Conservation (phyloP, 1,140 invertebrate genomes). For the Coenobita brevimanus region DNA sequence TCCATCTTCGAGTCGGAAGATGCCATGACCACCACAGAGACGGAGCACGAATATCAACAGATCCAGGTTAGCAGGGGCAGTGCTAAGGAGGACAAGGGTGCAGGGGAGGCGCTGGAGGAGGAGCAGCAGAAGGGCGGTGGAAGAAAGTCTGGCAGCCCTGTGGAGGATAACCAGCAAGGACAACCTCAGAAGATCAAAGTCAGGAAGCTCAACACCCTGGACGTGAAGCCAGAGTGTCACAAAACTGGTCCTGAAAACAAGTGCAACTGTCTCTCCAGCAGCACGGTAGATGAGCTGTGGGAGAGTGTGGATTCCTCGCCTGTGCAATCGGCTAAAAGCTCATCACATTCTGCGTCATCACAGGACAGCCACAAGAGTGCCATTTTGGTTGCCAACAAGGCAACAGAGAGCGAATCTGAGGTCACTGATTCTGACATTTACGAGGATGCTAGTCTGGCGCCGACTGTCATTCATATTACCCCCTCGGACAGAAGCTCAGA, state of each 20-base stretch:
- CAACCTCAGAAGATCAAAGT: neutral
- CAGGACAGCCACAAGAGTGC: constrained; percentile 52
- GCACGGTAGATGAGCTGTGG: neutral
- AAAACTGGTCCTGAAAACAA: neutral
- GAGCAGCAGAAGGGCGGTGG: no score
- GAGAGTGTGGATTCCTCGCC: neutral
- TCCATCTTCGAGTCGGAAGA: no score
- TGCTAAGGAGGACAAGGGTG: no score
- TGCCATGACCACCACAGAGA: no score
- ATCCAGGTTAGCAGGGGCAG: no score
- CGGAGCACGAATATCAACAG: no score
- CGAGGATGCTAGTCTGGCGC: constrained; percentile 15
- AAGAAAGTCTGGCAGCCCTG: neutral
- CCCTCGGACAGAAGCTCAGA: neutral
- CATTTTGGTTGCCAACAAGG: constrained; percentile 13
- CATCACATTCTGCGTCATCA: constrained; percentile 16
- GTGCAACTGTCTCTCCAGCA: constrained; percentile 13
- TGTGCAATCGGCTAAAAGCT: neutral
- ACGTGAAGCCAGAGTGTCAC: constrained; percentile 41
- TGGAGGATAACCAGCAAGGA: neutral
- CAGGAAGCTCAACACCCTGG: constrained; percentile 34
- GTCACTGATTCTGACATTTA: constrained; percentile 45
- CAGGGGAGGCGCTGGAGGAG: no score
- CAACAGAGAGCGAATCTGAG: neutral
- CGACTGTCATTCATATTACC: constrained; percentile 42